These are phyloP conservation scores for Oligia latruncula DNA, from an alignment of 2,888 invertebrate genomes.

Conservation along the genomic window DNA sequence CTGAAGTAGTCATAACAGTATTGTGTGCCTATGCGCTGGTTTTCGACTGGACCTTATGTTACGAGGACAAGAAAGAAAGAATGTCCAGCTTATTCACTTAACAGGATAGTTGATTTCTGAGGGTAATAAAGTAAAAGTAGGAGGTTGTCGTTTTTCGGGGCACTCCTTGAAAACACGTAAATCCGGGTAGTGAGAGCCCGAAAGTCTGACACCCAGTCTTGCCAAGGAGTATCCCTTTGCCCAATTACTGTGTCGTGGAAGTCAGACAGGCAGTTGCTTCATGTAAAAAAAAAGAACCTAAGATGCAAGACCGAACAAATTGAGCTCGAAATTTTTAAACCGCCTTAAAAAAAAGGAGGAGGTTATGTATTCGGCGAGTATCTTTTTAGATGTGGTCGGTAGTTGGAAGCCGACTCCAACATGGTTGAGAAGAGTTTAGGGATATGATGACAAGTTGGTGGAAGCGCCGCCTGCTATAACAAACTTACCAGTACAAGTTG, in stretches of 20 bases:
- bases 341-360: not conserved
- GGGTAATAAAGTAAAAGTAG: not conserved
- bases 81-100: not conserved
- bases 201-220: not conserved
- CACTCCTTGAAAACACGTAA: not conserved
- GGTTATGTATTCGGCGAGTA: not conserved
- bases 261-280: not conserved
- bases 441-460: not conserved
- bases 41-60: not conserved
- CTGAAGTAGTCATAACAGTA: not conserved
- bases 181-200: not conserved
- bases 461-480: not conserved
- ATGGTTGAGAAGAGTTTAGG: too few relatives aligned
- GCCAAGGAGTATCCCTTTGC: not conserved
- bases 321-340: not conserved
- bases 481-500: conserved; percentile 94
- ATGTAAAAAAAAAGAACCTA: not conserved
- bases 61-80: not conserved
- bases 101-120: not conserved
- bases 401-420: too few relatives aligned
- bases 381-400: not conserved
- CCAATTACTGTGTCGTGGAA: not conserved
- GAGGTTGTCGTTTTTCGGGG: not conserved
- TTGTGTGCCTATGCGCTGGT: too few relatives aligned
- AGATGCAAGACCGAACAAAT: not conserved